phyloP scores from a whole-genome alignment of 2,113 vertebrate genomes.

The Centrocercus urophasianus region DNA sequence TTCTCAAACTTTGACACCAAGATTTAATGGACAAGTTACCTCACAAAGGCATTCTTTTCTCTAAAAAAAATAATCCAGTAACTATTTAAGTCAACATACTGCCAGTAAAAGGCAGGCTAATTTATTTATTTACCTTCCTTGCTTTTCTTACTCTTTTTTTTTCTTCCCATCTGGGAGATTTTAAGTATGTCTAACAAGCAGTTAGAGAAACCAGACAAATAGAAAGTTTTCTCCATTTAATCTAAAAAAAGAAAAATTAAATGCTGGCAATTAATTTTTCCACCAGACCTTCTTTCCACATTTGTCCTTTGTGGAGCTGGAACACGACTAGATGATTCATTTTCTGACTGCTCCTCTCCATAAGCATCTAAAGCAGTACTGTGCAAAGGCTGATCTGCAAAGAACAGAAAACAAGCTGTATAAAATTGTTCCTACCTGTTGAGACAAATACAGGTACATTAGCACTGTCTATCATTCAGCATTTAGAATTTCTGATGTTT shows the following conservation, averaged over 20 bases:
- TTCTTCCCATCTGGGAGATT: background rate
- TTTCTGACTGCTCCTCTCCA: slow-evolving; percentile 7
- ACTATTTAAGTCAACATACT: background rate
- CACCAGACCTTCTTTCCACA: background rate
- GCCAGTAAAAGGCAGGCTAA: background rate
- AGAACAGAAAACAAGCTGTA: background rate
- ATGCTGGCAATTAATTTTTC: background rate
- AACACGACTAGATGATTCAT: background rate
- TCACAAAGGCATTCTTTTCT: background rate
- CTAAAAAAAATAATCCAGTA: background rate
- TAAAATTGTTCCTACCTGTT: background rate
- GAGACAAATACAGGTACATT: background rate
- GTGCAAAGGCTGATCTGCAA: slow-evolving; percentile 78
- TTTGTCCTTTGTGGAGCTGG: background rate
- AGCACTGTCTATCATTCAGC: background rate
- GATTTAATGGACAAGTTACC: background rate
- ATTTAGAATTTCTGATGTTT: background rate
- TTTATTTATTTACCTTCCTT: background rate
- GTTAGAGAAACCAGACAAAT: background rate
- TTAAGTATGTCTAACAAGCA: background rate
- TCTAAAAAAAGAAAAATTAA: background rate
- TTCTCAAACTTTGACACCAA: background rate
- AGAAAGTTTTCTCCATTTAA: background rate
- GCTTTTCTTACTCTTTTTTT: background rate
- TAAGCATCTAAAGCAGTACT: slow-evolving; percentile 78